Evolutionary conservation across 2,113 vertebrate species (phyloP).

Genomic region (Etheostoma cragini): DNA sequence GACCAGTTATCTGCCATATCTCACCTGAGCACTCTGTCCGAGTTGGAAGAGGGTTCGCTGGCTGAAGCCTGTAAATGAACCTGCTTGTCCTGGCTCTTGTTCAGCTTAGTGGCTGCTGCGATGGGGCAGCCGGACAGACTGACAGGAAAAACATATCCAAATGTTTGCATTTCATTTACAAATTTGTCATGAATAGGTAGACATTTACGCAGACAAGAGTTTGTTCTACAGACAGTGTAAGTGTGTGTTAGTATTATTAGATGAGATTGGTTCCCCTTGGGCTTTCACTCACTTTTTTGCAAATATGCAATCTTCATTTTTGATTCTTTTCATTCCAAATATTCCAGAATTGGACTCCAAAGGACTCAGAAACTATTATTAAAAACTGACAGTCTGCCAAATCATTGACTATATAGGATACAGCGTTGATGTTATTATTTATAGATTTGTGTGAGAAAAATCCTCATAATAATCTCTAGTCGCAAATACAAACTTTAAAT

Average conservation of each 20-base stretch:
- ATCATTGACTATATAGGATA: neutral
- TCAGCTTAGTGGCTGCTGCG: constrained; percentile 94
- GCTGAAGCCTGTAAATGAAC: constrained; percentile 82
- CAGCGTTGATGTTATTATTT: neutral
- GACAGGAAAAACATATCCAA: constrained; percentile 22
- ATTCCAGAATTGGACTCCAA: neutral
- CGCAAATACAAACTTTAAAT: neutral
- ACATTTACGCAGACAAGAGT: neutral
- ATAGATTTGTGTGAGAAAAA: neutral
- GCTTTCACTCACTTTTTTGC: neutral
- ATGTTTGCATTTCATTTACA: constrained; percentile 2
- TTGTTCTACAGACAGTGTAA: constrained; percentile 9
- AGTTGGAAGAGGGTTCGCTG: constrained; percentile 87
- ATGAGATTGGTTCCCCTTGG: neutral
- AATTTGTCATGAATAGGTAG: constrained; percentile 1
- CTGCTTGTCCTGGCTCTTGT: constrained; percentile 95
- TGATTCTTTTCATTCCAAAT: neutral
- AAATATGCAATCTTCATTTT: neutral
- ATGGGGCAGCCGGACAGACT: constrained; percentile 98
- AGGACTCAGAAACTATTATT: neutral
- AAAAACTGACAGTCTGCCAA: neutral
- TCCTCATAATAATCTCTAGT: neutral
- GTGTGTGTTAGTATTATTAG: constrained; percentile 50
- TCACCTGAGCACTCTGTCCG: constrained; percentile 97
- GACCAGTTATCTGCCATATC: neutral